Evolutionary conservation across 2,888 invertebrate genomes (phyloP).

Genomic region (Parelbella ahira): DNA sequence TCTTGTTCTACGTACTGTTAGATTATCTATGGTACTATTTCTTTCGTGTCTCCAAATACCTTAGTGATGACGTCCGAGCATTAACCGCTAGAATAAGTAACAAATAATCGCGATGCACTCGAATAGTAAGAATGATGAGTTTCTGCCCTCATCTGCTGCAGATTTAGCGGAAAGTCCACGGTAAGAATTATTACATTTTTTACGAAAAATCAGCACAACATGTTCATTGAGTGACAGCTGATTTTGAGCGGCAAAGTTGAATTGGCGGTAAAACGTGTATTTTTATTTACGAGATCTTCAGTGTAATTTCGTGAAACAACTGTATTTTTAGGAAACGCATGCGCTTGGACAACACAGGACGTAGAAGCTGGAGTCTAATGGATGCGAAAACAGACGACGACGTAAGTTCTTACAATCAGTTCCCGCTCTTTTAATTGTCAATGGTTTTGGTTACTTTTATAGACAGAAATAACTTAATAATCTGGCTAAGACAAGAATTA

Average conservation of each 20-base stretch:
- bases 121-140: slow-evolving; percentile 47
- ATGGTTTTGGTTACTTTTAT: slow-evolving; percentile 24
- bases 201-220: slow-evolving; percentile 29
- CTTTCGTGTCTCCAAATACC: slow-evolving; percentile 30
- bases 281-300: slow-evolving; percentile 17
- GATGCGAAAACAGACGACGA: slow-evolving; percentile 67
- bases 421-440: slow-evolving; percentile 61
- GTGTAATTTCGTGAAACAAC: slow-evolving; percentile 25
- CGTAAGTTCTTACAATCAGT: slow-evolving; percentile 45
- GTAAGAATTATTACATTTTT: slow-evolving; percentile 42
- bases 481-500: too few species aligned
- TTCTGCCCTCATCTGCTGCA: slow-evolving; percentile 35
- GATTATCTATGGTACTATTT: slow-evolving; percentile 15
- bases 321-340: slow-evolving; percentile 52
- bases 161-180: slow-evolving; percentile 57
- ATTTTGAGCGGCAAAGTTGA: slow-evolving; percentile 72
- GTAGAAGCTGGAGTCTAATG: slow-evolving; percentile 72
- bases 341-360: slow-evolving; percentile 49
- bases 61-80: slow-evolving; percentile 33
- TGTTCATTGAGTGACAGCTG: slow-evolving; percentile 62
- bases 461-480: background rate
- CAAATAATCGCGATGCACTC: slow-evolving; percentile 44
- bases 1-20: too few species aligned
- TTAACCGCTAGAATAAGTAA: slow-evolving; percentile 17
- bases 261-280: slow-evolving; percentile 58